These are phyloP conservation scores for Willisornis vidua DNA, from an alignment of 2,113 vertebrate species.

Conservation along the genomic window DNA sequence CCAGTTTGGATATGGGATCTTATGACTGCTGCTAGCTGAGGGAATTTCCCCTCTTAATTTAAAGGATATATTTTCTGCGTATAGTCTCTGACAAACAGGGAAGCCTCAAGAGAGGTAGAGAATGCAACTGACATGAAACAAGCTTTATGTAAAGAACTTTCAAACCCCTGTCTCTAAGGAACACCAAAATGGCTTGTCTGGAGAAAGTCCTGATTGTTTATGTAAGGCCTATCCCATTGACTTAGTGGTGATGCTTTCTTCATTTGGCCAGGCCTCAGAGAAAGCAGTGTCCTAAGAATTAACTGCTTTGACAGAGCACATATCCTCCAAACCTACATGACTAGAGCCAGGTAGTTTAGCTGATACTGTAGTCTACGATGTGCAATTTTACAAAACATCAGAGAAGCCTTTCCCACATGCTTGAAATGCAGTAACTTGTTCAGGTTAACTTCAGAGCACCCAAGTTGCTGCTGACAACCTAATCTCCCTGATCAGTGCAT, in stretches of 20 bases:
- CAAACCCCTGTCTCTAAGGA: not conserved
- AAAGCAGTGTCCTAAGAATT: not conserved
- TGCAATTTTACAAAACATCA: not conserved
- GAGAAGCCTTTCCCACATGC: not conserved
- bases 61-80: not conserved
- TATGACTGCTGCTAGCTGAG: not conserved
- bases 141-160: not conserved
- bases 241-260: not conserved
- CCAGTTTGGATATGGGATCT: not conserved
- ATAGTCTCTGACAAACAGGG: not conserved
- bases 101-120: not conserved
- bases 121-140: not conserved
- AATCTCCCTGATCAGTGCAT: accelerated
- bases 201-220: not conserved
- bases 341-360: not conserved
- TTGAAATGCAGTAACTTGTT: not conserved
- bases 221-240: not conserved
- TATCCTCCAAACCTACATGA: not conserved
- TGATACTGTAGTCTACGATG: not conserved
- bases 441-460: not conserved
- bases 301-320: not conserved
- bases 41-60: not conserved
- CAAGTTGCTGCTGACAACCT: not conserved
- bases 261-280: not conserved
- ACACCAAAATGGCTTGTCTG: not conserved